phyloP scores from a whole-genome alignment of 1,140 invertebrate species.

The Homarus americanus region DNA sequence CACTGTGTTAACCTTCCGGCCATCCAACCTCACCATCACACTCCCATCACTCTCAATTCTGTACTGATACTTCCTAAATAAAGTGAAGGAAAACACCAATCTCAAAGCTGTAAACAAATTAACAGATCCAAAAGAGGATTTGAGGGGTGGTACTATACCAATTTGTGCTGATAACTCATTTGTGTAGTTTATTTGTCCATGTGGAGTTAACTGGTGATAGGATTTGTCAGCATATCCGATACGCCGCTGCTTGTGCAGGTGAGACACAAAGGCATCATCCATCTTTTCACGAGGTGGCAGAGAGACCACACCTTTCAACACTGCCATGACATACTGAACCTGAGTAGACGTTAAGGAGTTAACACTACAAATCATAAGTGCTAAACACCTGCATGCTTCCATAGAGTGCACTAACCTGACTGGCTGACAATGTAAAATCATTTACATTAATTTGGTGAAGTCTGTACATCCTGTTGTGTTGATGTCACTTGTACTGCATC shows the following conservation, averaged over 20 bases:
- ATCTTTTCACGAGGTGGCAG: background rate
- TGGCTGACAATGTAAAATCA: too few species aligned
- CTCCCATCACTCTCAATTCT: background rate
- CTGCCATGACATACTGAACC: conserved; percentile 27
- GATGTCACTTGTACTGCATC: too few species aligned
- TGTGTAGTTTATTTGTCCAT: background rate
- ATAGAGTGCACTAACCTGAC: too few species aligned
- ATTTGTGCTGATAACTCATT: background rate
- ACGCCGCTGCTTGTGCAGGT: background rate
- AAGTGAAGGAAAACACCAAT: background rate
- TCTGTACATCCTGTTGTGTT: background rate
- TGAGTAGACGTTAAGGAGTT: conserved; percentile 7
- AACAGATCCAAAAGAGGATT: background rate
- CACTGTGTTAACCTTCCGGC: background rate
- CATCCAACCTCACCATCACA: conserved; percentile 5
- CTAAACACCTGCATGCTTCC: too few species aligned
- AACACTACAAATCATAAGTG: background rate
- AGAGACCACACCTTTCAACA: background rate
- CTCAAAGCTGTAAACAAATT: background rate
- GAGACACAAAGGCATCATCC: background rate
- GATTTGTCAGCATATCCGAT: background rate
- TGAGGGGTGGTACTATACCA: background rate
- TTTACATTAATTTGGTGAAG: background rate
- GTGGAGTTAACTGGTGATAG: background rate
- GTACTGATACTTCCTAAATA: background rate